Conservation (phyloP, 2,113 vertebrate genomes). For the Lipophrys pholis region DNA sequence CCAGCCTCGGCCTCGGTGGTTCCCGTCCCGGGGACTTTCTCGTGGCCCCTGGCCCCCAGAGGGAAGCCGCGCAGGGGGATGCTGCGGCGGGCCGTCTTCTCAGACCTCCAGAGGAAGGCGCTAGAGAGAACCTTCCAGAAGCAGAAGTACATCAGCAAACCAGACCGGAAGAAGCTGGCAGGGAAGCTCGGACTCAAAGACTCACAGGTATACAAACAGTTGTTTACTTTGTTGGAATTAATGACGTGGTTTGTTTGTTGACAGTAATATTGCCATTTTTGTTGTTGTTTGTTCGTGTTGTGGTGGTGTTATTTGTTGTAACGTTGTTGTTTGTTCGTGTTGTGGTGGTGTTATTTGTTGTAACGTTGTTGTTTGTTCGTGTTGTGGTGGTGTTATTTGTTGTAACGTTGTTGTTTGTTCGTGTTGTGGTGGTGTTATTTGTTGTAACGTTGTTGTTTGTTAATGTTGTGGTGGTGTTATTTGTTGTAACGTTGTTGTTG, state of each 20-base stretch:
- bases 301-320: too few species aligned
- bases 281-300: too few species aligned
- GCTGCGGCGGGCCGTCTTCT: conserved; percentile 96
- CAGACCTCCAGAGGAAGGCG: conserved; percentile 95
- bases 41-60: conserved; percentile 91
- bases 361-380: neutral
- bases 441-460: neutral
- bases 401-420: neutral
- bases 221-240: too few species aligned
- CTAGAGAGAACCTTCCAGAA: conserved; percentile 99
- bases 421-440: neutral
- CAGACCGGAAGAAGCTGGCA: conserved; percentile 94
- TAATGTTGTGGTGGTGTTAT: too few species aligned
- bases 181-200: conserved; percentile 95
- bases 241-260: too few species aligned
- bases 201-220: conserved; percentile 87
- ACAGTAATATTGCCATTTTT: too few species aligned
- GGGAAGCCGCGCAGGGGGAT: conserved; percentile 96
- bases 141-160: conserved; percentile 99
- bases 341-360: too few species aligned
- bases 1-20: conserved; percentile 87
- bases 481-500: neutral
- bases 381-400: too few species aligned
- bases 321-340: too few species aligned
- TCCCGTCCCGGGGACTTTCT: conserved; percentile 96